These are phyloP conservation scores for Tadarida brasiliensis DNA, from an alignment of 2,797 vertebrate species.

Conservation along the genomic window DNA sequence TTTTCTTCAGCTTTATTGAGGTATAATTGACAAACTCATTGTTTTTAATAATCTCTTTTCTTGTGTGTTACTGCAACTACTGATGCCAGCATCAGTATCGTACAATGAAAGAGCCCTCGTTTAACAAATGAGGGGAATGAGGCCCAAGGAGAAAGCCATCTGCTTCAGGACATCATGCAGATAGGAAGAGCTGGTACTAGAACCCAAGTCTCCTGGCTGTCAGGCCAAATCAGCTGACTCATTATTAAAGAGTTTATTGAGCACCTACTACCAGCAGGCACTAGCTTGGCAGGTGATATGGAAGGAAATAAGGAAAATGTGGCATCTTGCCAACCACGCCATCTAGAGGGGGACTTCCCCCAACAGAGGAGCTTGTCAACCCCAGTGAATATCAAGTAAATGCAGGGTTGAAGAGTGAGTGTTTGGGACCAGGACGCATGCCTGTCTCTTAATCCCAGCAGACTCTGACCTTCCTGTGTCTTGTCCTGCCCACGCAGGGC, in stretches of 20 bases:
- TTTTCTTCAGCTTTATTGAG: background rate
- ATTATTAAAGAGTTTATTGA: background rate
- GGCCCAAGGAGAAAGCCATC: background rate
- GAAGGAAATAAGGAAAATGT: background rate
- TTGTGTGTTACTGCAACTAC: background rate
- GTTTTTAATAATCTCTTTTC: background rate
- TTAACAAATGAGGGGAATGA: background rate
- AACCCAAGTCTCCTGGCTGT: background rate
- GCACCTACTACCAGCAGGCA: background rate
- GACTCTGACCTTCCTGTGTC: background rate
- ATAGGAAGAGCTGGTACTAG: background rate
- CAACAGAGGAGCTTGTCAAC: background rate
- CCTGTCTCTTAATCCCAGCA: background rate
- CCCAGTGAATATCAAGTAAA: background rate
- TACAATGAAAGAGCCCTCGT: background rate
- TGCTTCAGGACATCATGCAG: background rate
- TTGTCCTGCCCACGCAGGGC: background rate
- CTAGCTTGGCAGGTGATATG: background rate
- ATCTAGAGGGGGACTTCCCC: background rate
- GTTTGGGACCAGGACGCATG: background rate
- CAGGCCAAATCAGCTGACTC: background rate
- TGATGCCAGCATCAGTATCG: background rate
- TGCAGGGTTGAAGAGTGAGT: background rate
- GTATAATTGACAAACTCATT: no score
- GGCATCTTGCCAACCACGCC: background rate